Evolutionary conservation across 1,140 invertebrate species (phyloP).

Genomic region (Solenopsis invicta): DNA sequence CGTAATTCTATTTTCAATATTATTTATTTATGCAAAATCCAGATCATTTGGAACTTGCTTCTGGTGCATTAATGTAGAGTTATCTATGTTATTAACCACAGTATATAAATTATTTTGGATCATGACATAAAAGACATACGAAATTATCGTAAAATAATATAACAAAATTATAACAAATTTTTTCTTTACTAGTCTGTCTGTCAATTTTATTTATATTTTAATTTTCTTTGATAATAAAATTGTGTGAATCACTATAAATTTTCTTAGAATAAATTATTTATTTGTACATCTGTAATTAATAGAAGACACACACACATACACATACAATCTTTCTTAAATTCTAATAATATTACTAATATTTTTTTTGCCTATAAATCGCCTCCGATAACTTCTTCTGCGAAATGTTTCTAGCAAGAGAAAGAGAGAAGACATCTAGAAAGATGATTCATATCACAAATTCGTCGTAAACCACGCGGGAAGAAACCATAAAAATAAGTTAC

Average conservation of each 20-base stretch:
- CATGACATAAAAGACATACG: background rate
- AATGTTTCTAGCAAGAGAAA: conserved; percentile 10
- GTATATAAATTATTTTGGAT: background rate
- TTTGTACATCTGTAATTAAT: background rate
- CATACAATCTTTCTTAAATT: background rate
- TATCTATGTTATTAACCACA: background rate
- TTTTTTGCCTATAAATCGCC: no score
- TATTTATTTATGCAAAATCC: background rate
- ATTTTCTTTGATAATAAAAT: background rate
- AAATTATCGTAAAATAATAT: background rate
- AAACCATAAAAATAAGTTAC: conserved; percentile 50
- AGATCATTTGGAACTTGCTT: background rate
- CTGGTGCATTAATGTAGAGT: background rate
- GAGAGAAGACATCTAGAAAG: conserved; percentile 18
- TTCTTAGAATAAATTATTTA: background rate
- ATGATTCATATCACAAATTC: conserved; percentile 31
- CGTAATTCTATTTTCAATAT: conserved; percentile 17
- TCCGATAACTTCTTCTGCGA: background rate
- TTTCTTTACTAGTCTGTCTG: no score
- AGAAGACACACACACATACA: background rate
- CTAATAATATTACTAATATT: conserved; percentile 6
- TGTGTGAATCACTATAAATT: conserved; percentile 19
- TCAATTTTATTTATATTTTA: conserved; percentile 7
- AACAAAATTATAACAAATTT: background rate
- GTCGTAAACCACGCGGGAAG: conserved; percentile 20